Percentiles rank a stretch among this genome's conserved stretches.
phyloP scores from a whole-genome alignment of 2,113 vertebrate species.

The Chauna torquata region DNA sequence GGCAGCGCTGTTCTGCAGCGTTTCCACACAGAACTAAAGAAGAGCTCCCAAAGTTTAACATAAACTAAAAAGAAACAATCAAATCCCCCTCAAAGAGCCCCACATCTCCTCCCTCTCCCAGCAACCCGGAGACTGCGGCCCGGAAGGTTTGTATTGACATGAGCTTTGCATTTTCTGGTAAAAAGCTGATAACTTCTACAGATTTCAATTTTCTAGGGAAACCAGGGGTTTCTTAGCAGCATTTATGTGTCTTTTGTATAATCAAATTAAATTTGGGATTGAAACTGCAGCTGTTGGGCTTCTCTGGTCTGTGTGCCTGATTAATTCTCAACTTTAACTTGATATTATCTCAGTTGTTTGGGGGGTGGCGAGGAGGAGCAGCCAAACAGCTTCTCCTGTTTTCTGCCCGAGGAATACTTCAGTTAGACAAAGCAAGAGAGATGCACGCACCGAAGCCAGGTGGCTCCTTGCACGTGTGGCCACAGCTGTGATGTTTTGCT shows the following conservation, averaged over 20 bases:
- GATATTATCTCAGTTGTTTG: accelerated
- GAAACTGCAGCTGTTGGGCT: neutral
- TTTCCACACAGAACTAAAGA: neutral
- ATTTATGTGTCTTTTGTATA: accelerated
- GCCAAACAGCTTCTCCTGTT: neutral
- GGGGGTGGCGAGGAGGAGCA: neutral
- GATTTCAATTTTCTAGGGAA: neutral
- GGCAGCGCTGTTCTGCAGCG: accelerated
- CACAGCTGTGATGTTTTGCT: neutral
- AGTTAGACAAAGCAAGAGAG: neutral
- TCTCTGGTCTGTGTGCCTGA: neutral
- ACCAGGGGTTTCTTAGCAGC: neutral
- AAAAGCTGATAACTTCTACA: neutral
- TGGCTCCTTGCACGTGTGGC: neutral
- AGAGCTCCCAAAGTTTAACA: neutral
- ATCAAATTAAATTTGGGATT: neutral
- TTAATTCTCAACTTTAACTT: neutral
- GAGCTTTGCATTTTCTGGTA: neutral
- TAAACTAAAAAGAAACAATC: neutral
- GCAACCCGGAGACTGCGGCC: accelerated
- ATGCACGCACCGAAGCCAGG: neutral
- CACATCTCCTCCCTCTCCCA: neutral
- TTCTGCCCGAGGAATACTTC: neutral
- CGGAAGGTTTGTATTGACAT: neutral
- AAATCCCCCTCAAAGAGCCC: neutral